These are phyloP conservation scores for Ophonus ardosiacus DNA, from an alignment of 2,888 invertebrate genomes.

Conservation along the genomic window DNA sequence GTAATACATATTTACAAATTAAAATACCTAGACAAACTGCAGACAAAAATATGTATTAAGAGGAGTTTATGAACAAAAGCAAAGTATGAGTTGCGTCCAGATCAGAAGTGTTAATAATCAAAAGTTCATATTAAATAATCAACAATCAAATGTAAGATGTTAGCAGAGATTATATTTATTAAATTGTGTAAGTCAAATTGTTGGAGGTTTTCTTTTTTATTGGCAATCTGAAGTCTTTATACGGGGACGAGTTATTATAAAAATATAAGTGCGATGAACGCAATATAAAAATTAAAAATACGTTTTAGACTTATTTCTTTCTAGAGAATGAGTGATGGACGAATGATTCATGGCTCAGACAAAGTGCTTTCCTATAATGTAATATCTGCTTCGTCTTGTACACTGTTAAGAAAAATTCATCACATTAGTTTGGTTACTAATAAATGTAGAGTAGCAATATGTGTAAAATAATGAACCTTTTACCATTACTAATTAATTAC, in stretches of 20 bases:
- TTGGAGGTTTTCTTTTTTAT: conserved; percentile 19
- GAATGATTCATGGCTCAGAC: conserved; percentile 68
- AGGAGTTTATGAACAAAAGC: too few relatives aligned
- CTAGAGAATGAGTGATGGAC: conserved; percentile 68
- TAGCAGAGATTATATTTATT: too few relatives aligned
- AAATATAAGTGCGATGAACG: conserved; percentile 55
- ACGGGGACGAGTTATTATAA: conserved; percentile 27
- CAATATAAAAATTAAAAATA: conserved; percentile 67
- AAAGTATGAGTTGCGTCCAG: too few relatives aligned
- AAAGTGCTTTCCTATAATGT: conserved; percentile 68
- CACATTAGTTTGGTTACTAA: not conserved
- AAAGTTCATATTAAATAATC: too few relatives aligned
- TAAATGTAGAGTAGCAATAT: not conserved
- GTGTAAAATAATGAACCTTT: too few relatives aligned
- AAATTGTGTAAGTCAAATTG: not conserved
- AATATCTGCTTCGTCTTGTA: conserved; percentile 61
- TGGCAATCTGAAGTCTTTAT: conserved; percentile 12
- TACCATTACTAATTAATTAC: too few relatives aligned
- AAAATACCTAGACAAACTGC: too few relatives aligned
- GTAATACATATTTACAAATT: too few relatives aligned
- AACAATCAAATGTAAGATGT: too few relatives aligned
- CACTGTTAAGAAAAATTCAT: conserved; percentile 39
- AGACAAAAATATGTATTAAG: too few relatives aligned
- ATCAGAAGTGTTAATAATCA: too few relatives aligned
- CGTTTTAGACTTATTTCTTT: conserved; percentile 67